A percentile compares a stretch with the other conserved stretches of the same genome.
Conservation (phyloP, 2,797 vertebrate genomes). For the Varecia variegata region DNA sequence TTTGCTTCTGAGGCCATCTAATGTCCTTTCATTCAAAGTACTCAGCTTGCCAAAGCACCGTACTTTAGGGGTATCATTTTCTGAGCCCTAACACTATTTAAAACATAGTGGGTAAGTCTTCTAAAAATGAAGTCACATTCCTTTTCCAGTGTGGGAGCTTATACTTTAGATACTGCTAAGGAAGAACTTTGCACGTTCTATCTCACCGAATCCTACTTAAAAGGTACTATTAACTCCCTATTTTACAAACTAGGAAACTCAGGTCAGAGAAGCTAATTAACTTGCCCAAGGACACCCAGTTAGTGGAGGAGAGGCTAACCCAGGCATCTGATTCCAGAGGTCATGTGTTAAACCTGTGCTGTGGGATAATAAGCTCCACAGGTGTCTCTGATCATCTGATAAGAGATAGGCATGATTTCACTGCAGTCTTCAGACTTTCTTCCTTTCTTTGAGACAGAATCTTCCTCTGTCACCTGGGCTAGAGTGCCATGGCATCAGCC, state of each 20-base stretch:
- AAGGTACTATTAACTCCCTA: neutral
- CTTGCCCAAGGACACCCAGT: neutral
- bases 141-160: neutral
- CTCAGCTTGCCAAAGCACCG: neutral
- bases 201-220: neutral
- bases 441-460: too few relatives aligned
- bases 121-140: slow-evolving; percentile 22
- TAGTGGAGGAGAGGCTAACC: neutral
- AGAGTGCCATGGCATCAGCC: too few relatives aligned
- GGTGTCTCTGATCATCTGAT: neutral
- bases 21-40: neutral
- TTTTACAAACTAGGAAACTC: neutral
- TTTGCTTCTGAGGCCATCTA: neutral
- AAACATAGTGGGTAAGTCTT: slow-evolving; percentile 39
- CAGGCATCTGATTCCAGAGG: neutral
- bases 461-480: too few relatives aligned
- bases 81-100: neutral
- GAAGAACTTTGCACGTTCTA: neutral
- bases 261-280: neutral
- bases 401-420: neutral
- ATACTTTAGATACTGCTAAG: neutral
- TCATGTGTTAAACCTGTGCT: neutral
- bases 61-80: neutral
- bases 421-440: neutral
- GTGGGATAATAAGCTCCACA: neutral